Base-by-base conservation (phyloP, 2,113 vertebrate genomes). In the Crotalus helleri region DNA sequence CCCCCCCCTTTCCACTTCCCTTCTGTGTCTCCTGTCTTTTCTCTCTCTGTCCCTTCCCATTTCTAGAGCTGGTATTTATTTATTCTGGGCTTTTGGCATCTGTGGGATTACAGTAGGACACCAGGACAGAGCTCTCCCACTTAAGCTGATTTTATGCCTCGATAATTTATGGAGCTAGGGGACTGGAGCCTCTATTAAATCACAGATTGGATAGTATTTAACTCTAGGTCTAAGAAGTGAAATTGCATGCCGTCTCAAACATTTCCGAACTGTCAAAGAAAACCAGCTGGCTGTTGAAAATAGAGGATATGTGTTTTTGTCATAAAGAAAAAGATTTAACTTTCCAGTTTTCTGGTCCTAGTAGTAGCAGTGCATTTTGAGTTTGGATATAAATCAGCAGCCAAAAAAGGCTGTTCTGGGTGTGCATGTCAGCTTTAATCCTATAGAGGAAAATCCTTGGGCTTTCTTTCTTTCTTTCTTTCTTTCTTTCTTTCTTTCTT, bases 311-410 rank as follows among this genome's bases (percentile, higher is more conserved):
- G 81, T 96, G 95, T 95, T 96, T 97, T 96, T 96, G 55, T 94
- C 97, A 95, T 97, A 96, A 95, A 96, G 93, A 91, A 94, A 96
- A 96, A 97, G 95, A 97, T 97, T 97, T 97, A 98, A 95, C 94
- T 95, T 97, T 97, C 96, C 96, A 97, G 96, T 98, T 98, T 98
- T 97, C 96, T 96, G 97, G 97, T 98, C 96, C 96, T 94, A 95
- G 93, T 96, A 96, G 96, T 96, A 95, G 93, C 91, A 90, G 94
- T 11, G 88, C 98, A 97, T 97, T 98, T 97, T 96, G 94, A 87
- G 94, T 95, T 95, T 95, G 93, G 86, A 91, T 54, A 92, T 92
- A 95, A 95, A 88, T 86, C 92, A 94, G 95, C 88, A 55, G 91
- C 54, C 1, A 96, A 95, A 97, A 97, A 29, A 92, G 96, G 91